phyloP scores from a whole-genome alignment of 2,888 invertebrate species.

The Oscheius sp. region DNA sequence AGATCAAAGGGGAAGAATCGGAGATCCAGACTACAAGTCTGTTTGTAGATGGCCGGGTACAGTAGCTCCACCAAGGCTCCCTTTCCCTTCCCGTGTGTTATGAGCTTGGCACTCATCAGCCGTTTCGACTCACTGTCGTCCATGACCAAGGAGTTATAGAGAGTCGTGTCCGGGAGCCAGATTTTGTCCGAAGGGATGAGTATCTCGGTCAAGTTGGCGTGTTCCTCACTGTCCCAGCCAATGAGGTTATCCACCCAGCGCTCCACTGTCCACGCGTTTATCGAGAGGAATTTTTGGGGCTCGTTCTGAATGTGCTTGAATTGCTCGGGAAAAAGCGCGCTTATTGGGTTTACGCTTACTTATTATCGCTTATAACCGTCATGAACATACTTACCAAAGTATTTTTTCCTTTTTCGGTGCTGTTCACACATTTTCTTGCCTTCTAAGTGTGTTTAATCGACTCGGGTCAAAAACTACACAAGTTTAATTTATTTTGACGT shows the following conservation, averaged over 20 bases:
- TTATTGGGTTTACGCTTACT: no score
- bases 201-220: constrained; percentile 60
- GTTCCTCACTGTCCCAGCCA: constrained; percentile 65
- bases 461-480: no score
- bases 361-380: no score
- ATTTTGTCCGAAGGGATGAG: constrained; percentile 58
- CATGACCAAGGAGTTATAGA: constrained; percentile 69
- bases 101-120: constrained; percentile 63
- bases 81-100: constrained; percentile 52
- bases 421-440: no score
- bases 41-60: constrained; percentile 68
- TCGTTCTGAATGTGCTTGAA: constrained; percentile 63
- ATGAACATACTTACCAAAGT: no score
- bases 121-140: constrained; percentile 63
- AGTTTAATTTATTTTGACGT: no score
- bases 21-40: constrained; percentile 58
- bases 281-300: constrained; percentile 69
- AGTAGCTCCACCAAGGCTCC: constrained; percentile 63
- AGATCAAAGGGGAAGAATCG: constrained; percentile 52
- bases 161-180: constrained; percentile 66
- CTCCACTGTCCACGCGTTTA: constrained; percentile 72
- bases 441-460: no score
- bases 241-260: constrained; percentile 66
- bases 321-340: constrained; percentile 41
- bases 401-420: no score